Evolutionary conservation across 92 coral and sea anemone genomes (phyloP), one percentile per base, ranked within the genome.

Genomic region (Zoanthus solanderi): DNA sequence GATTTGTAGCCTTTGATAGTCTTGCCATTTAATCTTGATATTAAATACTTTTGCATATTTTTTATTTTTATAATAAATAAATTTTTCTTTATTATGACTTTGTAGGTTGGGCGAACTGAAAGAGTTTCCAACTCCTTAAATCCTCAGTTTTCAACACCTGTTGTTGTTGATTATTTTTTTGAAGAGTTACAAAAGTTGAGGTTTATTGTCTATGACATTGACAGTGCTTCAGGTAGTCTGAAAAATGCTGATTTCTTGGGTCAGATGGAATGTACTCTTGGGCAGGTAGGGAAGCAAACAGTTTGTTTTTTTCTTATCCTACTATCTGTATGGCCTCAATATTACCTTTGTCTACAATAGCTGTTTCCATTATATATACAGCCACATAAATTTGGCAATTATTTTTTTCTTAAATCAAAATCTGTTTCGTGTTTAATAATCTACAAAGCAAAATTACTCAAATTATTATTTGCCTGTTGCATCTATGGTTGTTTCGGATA

Each of bases 81-180:
- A 14, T 15, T 16, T 37, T 76, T 9, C 23, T 17, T 32, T 16
- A 56, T 72, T 23, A 61, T 13, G 9, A 11, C 79, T 76, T 6
- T n/a, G 4, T 79, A 97, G 99, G 91, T 97, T 91, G 99, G 99
- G n/a, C 91, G 98, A 71, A 97, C 99, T 9, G 99, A 97, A 78
- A 89, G 92, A 58, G 78, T 97, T 75, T 89, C 88, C 32, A 96
- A 97, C 91, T 90, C 89, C 29, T 75, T 97, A n/a, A 95, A 95
- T 71, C 99, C 99, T 18, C 92, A 75, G 44, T 97, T 97, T 73
- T 94, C 98, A 50, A 86, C 90, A 30, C 90, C 99, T 44, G 75
- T 97, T 30, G 63, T 88, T 8, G 90, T 94, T 7, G 99, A 97
- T 83, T 97, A 97, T 90, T 96, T 88, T 84, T 97, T 97, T 88